Evolutionary conservation across 1,140 invertebrate genomes (phyloP).

Genomic region (Melipona quadrifasciata): DNA sequence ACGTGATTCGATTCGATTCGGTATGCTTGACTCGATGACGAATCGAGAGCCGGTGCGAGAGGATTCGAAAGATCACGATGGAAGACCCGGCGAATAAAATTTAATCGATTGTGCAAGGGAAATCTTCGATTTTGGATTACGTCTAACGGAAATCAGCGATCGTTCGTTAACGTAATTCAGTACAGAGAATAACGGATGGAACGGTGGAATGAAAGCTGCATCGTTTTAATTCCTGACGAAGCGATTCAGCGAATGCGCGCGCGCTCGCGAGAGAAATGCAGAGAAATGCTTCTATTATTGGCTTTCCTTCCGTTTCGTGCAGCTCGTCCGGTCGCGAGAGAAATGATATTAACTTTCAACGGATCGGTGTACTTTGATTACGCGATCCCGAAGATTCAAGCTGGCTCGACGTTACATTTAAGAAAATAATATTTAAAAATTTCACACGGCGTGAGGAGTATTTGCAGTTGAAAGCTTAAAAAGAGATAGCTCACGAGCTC

Average conservation of each 20-base stretch:
- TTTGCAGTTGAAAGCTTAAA: background rate
- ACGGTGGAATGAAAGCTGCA: constrained; percentile 13
- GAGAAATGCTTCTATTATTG: background rate
- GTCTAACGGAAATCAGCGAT: background rate
- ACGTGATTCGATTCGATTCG: background rate
- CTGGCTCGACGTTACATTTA: background rate
- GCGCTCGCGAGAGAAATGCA: background rate
- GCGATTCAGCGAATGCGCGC: background rate
- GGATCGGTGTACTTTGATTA: background rate
- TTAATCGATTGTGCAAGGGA: background rate
- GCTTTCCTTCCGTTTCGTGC: background rate
- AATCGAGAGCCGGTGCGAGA: background rate
- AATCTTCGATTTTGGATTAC: background rate
- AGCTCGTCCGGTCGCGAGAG: background rate
- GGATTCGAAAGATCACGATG: background rate
- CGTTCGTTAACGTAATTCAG: constrained; percentile 38
- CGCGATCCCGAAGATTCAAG: background rate
- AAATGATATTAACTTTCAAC: constrained; percentile 23
- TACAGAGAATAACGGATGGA: constrained; percentile 9
- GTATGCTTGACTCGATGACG: background rate
- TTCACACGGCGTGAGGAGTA: background rate
- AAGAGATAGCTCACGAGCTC: background rate
- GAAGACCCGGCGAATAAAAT: background rate
- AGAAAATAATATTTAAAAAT: background rate
- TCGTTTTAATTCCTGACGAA: constrained; percentile 1